phyloP scores from a whole-genome alignment of 1,140 invertebrate genomes.

The Lutraria rhynchaena region DNA sequence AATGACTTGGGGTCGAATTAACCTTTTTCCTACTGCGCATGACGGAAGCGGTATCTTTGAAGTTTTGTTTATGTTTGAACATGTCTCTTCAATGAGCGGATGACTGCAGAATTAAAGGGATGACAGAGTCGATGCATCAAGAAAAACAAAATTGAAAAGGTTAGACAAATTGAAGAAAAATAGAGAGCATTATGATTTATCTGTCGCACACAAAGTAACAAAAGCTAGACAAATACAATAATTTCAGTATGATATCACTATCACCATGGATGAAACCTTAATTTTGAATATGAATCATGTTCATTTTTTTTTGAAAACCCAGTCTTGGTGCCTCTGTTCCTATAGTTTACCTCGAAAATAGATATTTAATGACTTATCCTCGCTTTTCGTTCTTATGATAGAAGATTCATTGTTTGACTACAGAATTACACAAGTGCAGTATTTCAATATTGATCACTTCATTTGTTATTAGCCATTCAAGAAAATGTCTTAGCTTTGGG shows the following conservation, averaged over 20 bases:
- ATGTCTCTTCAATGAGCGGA: slow-evolving; percentile 34
- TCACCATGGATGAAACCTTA: not conserved
- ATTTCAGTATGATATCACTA: not conserved
- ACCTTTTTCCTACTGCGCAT: slow-evolving; percentile 29
- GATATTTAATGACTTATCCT: too few relatives aligned
- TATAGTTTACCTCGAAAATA: too few relatives aligned
- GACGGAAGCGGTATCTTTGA: slow-evolving; percentile 47
- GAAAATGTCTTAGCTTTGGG: too few relatives aligned
- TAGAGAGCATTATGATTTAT: not conserved
- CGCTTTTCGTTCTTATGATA: too few relatives aligned
- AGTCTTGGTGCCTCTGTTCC: too few relatives aligned
- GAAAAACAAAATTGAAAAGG: not conserved
- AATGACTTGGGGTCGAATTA: too few relatives aligned
- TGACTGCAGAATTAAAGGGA: not conserved
- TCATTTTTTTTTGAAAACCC: too few relatives aligned
- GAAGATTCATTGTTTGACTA: too few relatives aligned
- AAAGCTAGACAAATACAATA: not conserved
- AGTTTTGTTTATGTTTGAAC: slow-evolving; percentile 50
- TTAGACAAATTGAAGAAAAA: slow-evolving; percentile 2
- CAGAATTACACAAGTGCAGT: too few relatives aligned
- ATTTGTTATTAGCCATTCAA: too few relatives aligned
- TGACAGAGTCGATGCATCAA: not conserved
- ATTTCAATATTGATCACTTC: too few relatives aligned
- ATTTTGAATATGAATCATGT: too few relatives aligned
- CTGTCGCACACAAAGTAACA: not conserved